Evolutionary conservation across 2,888 invertebrate genomes (phyloP), one percentile per base, ranked within the genome.

Genomic region (Dromius quadrimaculatus): DNA sequence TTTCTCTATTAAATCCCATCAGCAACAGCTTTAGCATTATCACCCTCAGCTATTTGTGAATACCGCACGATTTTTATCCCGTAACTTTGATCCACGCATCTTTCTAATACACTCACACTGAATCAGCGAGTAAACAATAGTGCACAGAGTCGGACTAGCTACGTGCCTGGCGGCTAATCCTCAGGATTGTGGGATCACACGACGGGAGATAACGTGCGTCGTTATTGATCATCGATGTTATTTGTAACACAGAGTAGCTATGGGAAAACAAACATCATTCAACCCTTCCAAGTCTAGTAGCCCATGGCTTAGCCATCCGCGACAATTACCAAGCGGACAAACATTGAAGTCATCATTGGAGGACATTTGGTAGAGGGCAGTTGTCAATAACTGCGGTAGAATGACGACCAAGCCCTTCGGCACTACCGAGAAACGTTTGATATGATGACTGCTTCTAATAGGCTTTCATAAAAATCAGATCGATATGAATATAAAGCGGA

Each of bases 171-270:
- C 66, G 73, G 72, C 74, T 78, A 78, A 77, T 78, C 76, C 75
- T 63, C 47, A 38, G 76, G 77, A 77, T 78, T 75, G 73, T 65
- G 73, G 73, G 72, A 73, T 74, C 69, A 65, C 64, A 69, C 65
- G 59, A 72, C 75, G 75, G 74, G 74, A 47, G 47, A 47, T 47
- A 47, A 47, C 47, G 47, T 20, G 50, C 50, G 72, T 74, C 74
- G 75, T 76, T 77, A 76, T 76, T 77, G 77, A 76, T 77, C 76
- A 77, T 77, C 74, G 73, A 74, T 74, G 75, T 74, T 76, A 74
- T 77, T 77, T 76, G 74, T 62, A 73, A 72, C 71, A 57, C 64
- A 61, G 65, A 47, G 71, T 63, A 68, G 59, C 71, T 74, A 75
- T 76, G 75, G 76, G 76, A 76, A 77, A 76, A 76, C 76, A 77